These are phyloP conservation scores for Amphimedon queenslandica DNA, from an alignment of 37 sponge, comb jelly and placozoan genomes.

Conservation along the genomic window DNA sequence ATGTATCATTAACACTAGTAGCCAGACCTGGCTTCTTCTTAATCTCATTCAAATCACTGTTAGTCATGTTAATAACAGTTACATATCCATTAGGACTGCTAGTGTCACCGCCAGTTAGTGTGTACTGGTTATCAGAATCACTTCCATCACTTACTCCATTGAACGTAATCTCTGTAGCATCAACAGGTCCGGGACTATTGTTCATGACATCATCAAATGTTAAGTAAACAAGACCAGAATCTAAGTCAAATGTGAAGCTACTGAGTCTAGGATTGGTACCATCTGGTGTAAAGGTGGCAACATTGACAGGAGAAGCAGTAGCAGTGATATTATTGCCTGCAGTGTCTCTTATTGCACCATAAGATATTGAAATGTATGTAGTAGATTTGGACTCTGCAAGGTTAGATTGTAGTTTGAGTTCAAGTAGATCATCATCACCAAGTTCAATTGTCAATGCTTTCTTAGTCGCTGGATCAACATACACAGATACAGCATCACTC, in stretches of 20 bases:
- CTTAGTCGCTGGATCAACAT: constrained; percentile 26
- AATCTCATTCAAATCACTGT: constrained; percentile 72
- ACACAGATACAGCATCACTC: constrained; percentile 45
- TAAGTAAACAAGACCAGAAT: constrained; percentile 51
- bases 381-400: constrained; percentile 38
- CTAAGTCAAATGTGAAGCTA: constrained; percentile 67
- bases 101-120: constrained; percentile 64
- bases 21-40: constrained; percentile 63
- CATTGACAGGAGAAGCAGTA: constrained; percentile 30
- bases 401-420: constrained; percentile 43
- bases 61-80: constrained; percentile 35
- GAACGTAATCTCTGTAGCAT: constrained; percentile 62
- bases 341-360: constrained; percentile 61
- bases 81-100: constrained; percentile 67
- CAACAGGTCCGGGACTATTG: constrained; percentile 32
- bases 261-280: constrained; percentile 46
- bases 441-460: constrained; percentile 32
- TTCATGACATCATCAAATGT: constrained; percentile 80
- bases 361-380: constrained; percentile 56
- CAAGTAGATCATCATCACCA: constrained; percentile 48
- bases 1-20: constrained; percentile 58
- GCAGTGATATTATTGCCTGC: constrained; percentile 43
- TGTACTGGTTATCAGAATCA: constrained; percentile 49
- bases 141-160: constrained; percentile 36
- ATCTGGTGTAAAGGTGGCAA: constrained; percentile 39